These are phyloP conservation scores for Heliconius erato DNA, from an alignment of 2,888 invertebrate species.

Conservation along the genomic window DNA sequence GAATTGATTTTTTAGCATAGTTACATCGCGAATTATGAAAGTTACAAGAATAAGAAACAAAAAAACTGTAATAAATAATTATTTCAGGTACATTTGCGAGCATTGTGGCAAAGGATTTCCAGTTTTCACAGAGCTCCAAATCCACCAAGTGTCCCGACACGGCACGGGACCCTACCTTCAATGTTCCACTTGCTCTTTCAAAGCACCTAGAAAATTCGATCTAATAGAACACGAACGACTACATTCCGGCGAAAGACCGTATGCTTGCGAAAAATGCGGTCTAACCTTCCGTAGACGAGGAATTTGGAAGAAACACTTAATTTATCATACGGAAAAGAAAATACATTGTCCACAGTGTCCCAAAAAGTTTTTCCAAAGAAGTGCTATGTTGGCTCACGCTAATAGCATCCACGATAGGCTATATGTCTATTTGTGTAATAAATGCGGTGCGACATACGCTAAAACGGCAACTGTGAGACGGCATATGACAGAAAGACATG, in stretches of 20 bases:
- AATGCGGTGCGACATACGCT: slow-evolving; percentile 73
- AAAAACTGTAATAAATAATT: not conserved
- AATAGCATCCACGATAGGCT: slow-evolving; percentile 74
- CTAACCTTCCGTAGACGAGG: slow-evolving; percentile 73
- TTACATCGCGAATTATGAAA: no score
- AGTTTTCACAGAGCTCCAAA: slow-evolving; percentile 61
- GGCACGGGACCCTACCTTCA: slow-evolving; percentile 68
- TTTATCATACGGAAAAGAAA: slow-evolving; percentile 74
- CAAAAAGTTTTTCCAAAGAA: slow-evolving; percentile 65
- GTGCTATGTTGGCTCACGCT: slow-evolving; percentile 69
- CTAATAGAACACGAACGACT: slow-evolving; percentile 73
- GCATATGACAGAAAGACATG: slow-evolving; percentile 73
- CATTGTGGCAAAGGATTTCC: slow-evolving; percentile 76
- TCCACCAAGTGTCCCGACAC: slow-evolving; percentile 70
- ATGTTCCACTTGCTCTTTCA: slow-evolving; percentile 73
- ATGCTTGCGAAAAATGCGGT: slow-evolving; percentile 78
- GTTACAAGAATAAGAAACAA: no score
- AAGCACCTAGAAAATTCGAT: slow-evolving; percentile 67
- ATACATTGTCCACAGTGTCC: slow-evolving; percentile 73
- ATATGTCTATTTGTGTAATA: slow-evolving; percentile 70
- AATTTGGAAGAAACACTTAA: slow-evolving; percentile 76
- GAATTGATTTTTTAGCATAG: no score
- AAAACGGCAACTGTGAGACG: slow-evolving; percentile 70
- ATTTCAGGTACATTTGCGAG: slow-evolving; percentile 70
- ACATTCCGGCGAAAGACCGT: slow-evolving; percentile 78